Base-by-base conservation (phyloP, 2,113 vertebrate species). In the Cacatua alba region DNA sequence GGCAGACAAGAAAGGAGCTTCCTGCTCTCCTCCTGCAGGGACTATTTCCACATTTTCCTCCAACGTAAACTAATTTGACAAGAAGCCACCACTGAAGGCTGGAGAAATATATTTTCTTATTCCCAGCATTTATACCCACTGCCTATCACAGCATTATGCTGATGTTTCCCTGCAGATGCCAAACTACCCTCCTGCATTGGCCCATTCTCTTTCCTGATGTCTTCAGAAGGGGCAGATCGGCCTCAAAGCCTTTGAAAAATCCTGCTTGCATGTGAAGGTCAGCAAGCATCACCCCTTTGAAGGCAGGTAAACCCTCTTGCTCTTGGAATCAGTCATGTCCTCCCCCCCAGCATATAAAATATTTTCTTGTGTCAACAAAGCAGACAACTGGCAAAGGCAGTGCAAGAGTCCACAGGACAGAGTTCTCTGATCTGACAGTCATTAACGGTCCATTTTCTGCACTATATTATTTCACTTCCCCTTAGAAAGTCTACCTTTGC, bases 341-440 rank as follows among this genome's bases (percentile, higher is more conserved):
- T 15, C 2, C 19, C 3, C 5, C 4, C 3, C 12, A 8, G 4
- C 1, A 26, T 5, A 46, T 1, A 48, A 49, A 62, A 57, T 31
- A 70, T 9, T 39, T 44, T 57, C 33, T 62, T 51, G 19, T 52
- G 65, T 86, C 52, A 64, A 29, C 17, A 85, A 31, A 1, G 3
- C 29, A 86, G 44, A 39, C 23, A 69, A 46, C 4, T 65, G 18
- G 31, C 39, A 75, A 59, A 79, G 82, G 7, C 20, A 60, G 48
- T 5, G 13, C 18, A 44, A 55, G 20, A 14, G 10, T 13, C 76
- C 15, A 53, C 23, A 82, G 67, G 26, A 86, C 8, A 37, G 52
- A 68, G 28, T 35, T 10, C 19, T 25, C 43, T 52, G 20, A 21
- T 39, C 48, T 39, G 33, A 59, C 28, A 51, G 70, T 59, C 44